Evolutionary conservation across 2,888 invertebrate species (phyloP).

Genomic region (Nymphalis urticae): DNA sequence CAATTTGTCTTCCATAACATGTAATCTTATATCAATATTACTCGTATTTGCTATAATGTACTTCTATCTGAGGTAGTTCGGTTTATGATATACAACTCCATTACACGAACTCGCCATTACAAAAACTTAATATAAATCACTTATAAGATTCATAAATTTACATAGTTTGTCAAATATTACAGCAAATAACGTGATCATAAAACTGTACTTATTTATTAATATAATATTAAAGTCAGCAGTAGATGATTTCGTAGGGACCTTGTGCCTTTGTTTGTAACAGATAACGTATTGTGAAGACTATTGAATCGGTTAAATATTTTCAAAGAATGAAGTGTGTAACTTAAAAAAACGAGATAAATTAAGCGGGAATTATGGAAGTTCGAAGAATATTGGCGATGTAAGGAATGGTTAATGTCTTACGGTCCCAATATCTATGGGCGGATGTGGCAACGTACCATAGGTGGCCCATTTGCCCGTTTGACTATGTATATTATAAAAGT

Average conservation of each 20-base stretch:
- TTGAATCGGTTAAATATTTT: not conserved
- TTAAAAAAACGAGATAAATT: not conserved
- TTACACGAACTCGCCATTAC: no score
- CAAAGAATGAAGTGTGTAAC: not conserved
- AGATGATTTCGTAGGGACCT: not conserved
- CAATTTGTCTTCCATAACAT: slow-evolving; percentile 61
- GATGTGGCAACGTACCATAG: no score
- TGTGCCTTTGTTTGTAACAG: slow-evolving; percentile 20
- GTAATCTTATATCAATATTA: slow-evolving; percentile 7
- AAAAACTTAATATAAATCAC: no score
- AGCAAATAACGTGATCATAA: slow-evolving; percentile 4
- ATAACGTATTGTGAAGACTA: not conserved
- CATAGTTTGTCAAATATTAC: not conserved
- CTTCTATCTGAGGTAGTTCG: not conserved
- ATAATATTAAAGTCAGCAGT: slow-evolving; percentile 12
- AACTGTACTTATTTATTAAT: not conserved
- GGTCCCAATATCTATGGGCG: no score
- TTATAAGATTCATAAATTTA: not conserved
- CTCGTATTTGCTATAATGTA: not conserved
- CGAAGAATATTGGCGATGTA: no score
- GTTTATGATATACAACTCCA: no score
- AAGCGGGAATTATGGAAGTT: not conserved
- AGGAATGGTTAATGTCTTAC: no score
- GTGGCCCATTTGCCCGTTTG: no score
- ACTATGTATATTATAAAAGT: no score